Base-by-base conservation (phyloP, 30 jellyfish, hydroid and myxozoan species). In the Aurelia sp. region DNA sequence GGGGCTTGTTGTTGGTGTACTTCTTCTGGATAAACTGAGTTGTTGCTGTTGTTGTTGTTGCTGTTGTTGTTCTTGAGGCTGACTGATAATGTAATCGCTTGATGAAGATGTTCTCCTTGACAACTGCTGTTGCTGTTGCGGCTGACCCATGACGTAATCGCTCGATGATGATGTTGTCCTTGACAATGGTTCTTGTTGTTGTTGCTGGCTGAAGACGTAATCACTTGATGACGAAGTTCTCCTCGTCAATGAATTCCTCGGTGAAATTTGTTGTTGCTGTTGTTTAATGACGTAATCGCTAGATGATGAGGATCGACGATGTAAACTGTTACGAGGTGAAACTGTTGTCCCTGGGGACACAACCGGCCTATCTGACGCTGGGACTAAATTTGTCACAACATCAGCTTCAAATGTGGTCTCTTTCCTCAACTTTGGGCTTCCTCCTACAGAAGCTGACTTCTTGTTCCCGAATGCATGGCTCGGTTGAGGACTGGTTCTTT, bases 401-500 rank as follows among this genome's bases (percentile, higher is more conserved):
- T 70, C 81, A 13, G 92, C 24, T 11, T 69, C 92, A 51, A 83
- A 70, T 6, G 86, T 83, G 5, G 86, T 83, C 73, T 83, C 92
- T 58, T 71, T 83, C 18, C 78, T 50, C 6, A 59, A 63, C 79
- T 74, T 72, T 0, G 87, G 87, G 58, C 88, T 84, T 41, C 52
- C 66, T 62, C 89, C 89, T 13, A 78, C 80, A 1, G 89, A 78
- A 62, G 20, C 47, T 20, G 89, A 78, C n/a, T 63, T 78, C 13
- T 35, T 50, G 19, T 74, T 55, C 38, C 51, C 80, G 20, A 78
- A 63, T 33, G 89, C 65, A 5, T 55, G 70, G 57, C 66, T 74
- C 60, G 63, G 63, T 11, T 18, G 75, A 35, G 91, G 91, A 40
- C 76, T 55, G 0, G 81, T 65, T 4, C 67, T 58, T 38, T 72